These are phyloP conservation scores for Cottus gobio DNA, from an alignment of 2,113 vertebrate species.

Conservation along the genomic window DNA sequence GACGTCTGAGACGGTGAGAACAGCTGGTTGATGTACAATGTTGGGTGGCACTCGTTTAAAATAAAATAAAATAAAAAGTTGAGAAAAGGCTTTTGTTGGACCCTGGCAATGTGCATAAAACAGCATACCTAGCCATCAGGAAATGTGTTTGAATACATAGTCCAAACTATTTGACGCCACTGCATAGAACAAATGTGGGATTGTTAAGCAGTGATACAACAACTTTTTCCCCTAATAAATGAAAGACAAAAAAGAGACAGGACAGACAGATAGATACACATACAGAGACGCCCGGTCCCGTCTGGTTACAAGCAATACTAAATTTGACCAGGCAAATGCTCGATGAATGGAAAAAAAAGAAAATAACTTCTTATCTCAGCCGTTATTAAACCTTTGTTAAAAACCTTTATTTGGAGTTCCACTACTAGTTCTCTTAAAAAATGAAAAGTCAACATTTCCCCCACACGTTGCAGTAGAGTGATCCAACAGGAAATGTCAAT, in stretches of 20 bases:
- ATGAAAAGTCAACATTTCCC: neutral
- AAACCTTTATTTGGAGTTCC: slow-evolving; percentile 18
- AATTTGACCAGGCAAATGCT: neutral
- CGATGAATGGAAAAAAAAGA: neutral
- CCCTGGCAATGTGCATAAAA: slow-evolving; percentile 44
- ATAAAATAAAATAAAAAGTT: slow-evolving; percentile 2
- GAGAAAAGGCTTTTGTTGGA: slow-evolving; percentile 48
- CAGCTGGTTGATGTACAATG: slow-evolving; percentile 17
- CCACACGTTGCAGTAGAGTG: neutral
- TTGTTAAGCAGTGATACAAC: slow-evolving; percentile 21
- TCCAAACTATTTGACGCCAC: slow-evolving; percentile 23
- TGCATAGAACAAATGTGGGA: slow-evolving; percentile 60
- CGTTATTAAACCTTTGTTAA: neutral
- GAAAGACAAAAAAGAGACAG: slow-evolving; percentile 1
- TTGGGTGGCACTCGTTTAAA: slow-evolving; percentile 50
- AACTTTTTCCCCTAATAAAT: slow-evolving; percentile 13
- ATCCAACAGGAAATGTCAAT: slow-evolving; percentile 6
- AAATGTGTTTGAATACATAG: slow-evolving; percentile 16
- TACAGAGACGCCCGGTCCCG: slow-evolving; percentile 20
- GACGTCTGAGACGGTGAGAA: slow-evolving; percentile 18
- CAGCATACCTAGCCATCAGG: slow-evolving; percentile 13
- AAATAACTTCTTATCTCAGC: neutral
- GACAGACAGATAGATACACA: slow-evolving; percentile 18
- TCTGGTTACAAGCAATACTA: slow-evolving; percentile 20
- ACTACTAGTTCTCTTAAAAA: neutral